These are phyloP conservation scores for Crypturellus tataupa DNA, from an alignment of 2,797 vertebrate species.

Conservation along the genomic window DNA sequence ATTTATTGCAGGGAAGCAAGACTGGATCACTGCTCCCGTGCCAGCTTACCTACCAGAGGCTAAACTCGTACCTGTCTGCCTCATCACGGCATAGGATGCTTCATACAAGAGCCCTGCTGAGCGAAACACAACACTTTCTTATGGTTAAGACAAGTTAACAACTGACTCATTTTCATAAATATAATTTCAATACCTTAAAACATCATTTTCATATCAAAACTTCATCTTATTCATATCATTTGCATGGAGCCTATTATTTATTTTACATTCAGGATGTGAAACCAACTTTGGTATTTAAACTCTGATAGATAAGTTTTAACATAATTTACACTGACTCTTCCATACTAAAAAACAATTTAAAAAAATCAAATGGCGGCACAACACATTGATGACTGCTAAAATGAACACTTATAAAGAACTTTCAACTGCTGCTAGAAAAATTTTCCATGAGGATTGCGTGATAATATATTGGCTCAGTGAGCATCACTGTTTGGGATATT, in stretches of 20 bases:
- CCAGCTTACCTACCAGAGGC: neutral
- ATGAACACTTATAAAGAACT: neutral
- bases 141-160: neutral
- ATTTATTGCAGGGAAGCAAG: neutral
- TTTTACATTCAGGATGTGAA: neutral
- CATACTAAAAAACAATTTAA: too few species aligned
- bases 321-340: rapidly evolving
- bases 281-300: neutral
- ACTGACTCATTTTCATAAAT: rapidly evolving
- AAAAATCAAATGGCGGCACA: neutral
- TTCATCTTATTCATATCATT: too few species aligned
- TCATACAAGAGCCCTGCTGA: neutral
- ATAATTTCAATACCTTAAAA: neutral
- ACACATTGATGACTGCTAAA: neutral
- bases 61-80: neutral
- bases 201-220: rapidly evolving
- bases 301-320: rapidly evolving
- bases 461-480: neutral
- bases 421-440: neutral
- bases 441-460: rapidly evolving
- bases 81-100: neutral
- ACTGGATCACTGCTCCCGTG: neutral
- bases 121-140: neutral
- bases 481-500: too few species aligned
- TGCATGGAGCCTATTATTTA: rapidly evolving